These are phyloP conservation scores for Cynopterus sphinx DNA, from an alignment of 2,797 vertebrate genomes.

Conservation along the genomic window DNA sequence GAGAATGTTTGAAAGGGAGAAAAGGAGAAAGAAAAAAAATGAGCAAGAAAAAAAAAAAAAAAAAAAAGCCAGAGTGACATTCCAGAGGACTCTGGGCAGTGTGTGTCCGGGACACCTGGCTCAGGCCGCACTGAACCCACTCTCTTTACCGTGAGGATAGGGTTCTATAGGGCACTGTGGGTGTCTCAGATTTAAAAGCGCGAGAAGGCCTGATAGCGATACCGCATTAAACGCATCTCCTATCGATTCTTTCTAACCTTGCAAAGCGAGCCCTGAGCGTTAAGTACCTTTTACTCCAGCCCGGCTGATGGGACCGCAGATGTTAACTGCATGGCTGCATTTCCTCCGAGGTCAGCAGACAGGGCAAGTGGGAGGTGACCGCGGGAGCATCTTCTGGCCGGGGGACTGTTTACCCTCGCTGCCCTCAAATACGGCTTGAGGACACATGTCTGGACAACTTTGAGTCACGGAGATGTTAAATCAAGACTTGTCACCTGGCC, in stretches of 20 bases:
- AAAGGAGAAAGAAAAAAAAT: not conserved
- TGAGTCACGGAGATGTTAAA: not conserved
- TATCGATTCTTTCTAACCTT: conserved; percentile 89
- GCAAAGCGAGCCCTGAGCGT: conserved; percentile 80
- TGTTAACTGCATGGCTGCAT: conserved; percentile 84
- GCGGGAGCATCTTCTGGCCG: conserved; percentile 71
- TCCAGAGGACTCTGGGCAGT: not conserved
- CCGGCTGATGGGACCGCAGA: conserved; percentile 84
- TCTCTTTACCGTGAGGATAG: conserved; percentile 76
- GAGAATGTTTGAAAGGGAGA: not conserved
- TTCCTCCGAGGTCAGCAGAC: conserved; percentile 84
- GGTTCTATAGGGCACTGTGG: conserved; percentile 76
- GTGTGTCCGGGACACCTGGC: not conserved
- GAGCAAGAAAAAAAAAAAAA: not conserved
- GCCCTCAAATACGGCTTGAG: conserved; percentile 61
- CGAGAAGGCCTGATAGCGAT: conserved; percentile 85
- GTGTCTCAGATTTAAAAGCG: conserved; percentile 83
- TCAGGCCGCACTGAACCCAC: not conserved
- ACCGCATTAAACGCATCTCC: conserved; percentile 88
- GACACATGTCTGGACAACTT: not conserved
- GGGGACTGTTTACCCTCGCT: conserved; percentile 57
- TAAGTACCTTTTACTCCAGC: conserved; percentile 87
- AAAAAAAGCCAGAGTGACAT: not conserved
- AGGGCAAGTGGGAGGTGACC: conserved; percentile 80
- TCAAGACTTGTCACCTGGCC: not conserved